Percentiles rank a stretch among this genome's conserved stretches.
phyloP scores from a whole-genome alignment of 1,140 invertebrate genomes.

The Nautilus pompilius region DNA sequence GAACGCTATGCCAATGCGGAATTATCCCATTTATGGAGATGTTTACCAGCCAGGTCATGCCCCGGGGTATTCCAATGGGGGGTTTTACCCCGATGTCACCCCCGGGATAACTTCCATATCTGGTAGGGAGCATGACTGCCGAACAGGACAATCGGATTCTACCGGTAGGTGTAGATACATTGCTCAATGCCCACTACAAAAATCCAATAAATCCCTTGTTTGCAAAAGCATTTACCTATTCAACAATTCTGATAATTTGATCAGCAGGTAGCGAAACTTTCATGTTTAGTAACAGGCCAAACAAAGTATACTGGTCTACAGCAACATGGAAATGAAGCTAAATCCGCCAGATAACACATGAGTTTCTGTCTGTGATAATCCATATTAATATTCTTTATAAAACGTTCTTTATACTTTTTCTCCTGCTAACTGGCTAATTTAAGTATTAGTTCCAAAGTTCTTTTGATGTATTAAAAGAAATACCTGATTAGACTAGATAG shows the following conservation, averaged over 20 bases:
- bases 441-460: not conserved
- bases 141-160: conserved; percentile 40
- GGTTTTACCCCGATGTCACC: conserved; percentile 47
- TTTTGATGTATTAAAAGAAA: not conserved
- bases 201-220: conserved; percentile 3
- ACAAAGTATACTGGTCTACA: conserved; percentile 4
- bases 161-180: conserved; percentile 36
- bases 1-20: conserved; percentile 44
- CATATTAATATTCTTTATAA: not conserved
- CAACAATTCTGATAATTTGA: too few relatives aligned
- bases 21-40: conserved; percentile 48
- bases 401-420: conserved; percentile 1
- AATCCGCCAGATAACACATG: conserved; percentile 4
- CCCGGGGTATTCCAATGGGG: conserved; percentile 42
- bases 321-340: conserved; percentile 1
- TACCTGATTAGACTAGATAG: not conserved
- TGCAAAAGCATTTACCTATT: too few relatives aligned
- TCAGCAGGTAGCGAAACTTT: conserved; percentile 4
- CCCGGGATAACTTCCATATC: conserved; percentile 38
- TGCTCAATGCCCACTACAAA: not conserved
- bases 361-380: not conserved
- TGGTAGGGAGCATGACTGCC: conserved; percentile 39
- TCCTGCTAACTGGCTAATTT: not conserved
- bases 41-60: conserved; percentile 45
- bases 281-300: conserved; percentile 1